These are phyloP conservation scores for Ennomos quercinarius DNA, from an alignment of 2,888 invertebrate genomes.

Conservation along the genomic window DNA sequence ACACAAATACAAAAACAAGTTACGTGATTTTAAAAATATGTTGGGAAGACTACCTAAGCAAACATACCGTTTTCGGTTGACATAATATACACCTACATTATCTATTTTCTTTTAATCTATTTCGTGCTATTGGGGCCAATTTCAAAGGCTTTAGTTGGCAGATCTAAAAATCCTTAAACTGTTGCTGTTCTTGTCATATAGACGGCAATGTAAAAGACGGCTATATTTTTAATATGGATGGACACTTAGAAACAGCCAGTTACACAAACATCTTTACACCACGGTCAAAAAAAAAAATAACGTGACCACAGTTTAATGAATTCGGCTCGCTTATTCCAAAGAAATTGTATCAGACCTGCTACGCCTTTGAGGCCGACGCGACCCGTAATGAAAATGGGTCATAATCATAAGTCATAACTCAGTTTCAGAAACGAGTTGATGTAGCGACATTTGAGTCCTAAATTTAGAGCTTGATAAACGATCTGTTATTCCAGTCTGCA, in stretches of 20 bases:
- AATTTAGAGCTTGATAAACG: conserved; percentile 25
- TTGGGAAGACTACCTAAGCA: no score
- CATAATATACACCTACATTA: no score
- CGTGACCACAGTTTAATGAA: not conserved
- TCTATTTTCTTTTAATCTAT: no score
- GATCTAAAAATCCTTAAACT: no score
- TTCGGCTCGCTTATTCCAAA: conserved; percentile 16
- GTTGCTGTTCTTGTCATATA: no score
- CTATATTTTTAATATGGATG: no score
- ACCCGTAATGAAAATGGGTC: conserved; percentile 10
- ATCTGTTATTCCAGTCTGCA: conserved; percentile 5
- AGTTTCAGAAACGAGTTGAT: conserved; percentile 10
- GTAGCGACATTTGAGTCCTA: conserved; percentile 19
- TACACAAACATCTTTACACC: not conserved
- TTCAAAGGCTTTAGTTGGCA: no score
- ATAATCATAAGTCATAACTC: conserved; percentile 15
- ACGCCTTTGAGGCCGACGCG: conserved; percentile 12
- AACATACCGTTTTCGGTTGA: no score
- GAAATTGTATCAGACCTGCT: conserved; percentile 9
- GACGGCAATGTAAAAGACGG: no score
- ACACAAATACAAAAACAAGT: not conserved
- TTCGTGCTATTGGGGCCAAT: no score
- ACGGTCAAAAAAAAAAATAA: conserved; percentile 10
- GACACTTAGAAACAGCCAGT: no score
- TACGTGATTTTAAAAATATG: not conserved